Percentiles rank a stretch among this genome's conserved stretches.
Evolutionary conservation across 2,888 invertebrate genomes (phyloP).

Genomic region (Elgonia sp.): DNA sequence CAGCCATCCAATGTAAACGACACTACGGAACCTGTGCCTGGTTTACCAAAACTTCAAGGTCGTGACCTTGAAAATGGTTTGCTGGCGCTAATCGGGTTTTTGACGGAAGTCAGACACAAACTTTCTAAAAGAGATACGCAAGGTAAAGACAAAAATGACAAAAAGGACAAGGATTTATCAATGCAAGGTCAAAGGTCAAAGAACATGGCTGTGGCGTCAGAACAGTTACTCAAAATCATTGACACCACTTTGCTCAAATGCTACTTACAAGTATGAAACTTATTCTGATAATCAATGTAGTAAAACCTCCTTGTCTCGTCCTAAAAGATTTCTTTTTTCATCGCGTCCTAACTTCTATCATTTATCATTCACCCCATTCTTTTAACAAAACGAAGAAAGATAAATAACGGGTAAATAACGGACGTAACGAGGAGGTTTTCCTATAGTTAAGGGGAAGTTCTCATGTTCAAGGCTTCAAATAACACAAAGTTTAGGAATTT

Average conservation of each 20-base stretch:
- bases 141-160: conserved; percentile 83
- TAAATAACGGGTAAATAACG: too few relatives aligned
- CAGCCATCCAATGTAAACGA: conserved; percentile 87
- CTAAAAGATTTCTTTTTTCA: too few relatives aligned
- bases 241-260: conserved; percentile 99
- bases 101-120: conserved; percentile 92
- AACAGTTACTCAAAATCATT: conserved; percentile 95
- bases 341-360: too few relatives aligned
- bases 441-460: too few relatives aligned
- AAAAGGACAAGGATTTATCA: conserved; percentile 80
- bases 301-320: too few relatives aligned
- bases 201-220: conserved; percentile 87
- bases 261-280: conserved; percentile 93
- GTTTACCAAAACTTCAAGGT: conserved; percentile 90
- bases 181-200: conserved; percentile 84
- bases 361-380: too few relatives aligned
- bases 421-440: too few relatives aligned
- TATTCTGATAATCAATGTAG: too few relatives aligned
- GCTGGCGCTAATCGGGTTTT: conserved; percentile 95
- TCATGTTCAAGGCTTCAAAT: too few relatives aligned
- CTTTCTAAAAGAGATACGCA: conserved; percentile 87
- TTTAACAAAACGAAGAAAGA: too few relatives aligned
- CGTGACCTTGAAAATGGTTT: conserved; percentile 95
- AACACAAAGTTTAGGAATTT: too few relatives aligned
- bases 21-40: conserved; percentile 86